Base-by-base conservation (phyloP, 2,888 invertebrate genomes). In the Perdita meconis region DNA sequence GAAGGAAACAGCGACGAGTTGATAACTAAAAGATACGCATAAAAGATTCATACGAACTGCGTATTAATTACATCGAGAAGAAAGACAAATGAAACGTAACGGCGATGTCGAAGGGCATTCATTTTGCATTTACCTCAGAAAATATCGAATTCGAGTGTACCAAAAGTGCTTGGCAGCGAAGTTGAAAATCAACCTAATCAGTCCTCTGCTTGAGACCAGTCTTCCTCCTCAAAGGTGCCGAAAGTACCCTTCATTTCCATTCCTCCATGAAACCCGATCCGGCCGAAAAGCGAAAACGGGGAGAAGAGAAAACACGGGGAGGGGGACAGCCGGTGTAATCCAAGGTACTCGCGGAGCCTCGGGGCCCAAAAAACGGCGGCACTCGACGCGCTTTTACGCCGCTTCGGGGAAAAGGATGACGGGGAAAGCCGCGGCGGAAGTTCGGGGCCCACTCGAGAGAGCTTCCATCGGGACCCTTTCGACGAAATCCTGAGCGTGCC, bases 401-500 rank as follows among this genome's bases (percentile, higher is more conserved):
- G n/a, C n/a, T 80, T 82, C 82, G 82, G 24, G 60, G 82, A 80
- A 82, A 50, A 53, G 36, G 56, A 13, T 12, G 59, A 34, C 22
- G 79, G 34, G 55, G 56, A 60, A 63, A 51, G 30, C 16, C 24
- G 40, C 42, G 53, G 40, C 44, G 76, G 60, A 71, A 51, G 72
- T 67, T 57, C 55, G 42, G 69, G 71, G 72, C 36, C 68, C 55
- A 77, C 63, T 74, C 53, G 68, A 61, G 69, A 64, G 64, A 59
- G 61, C 64, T 59, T 57, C 70, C 40, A 76, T 76, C 75, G 73
- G 75, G 83, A 64, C 77, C 85, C 85, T 84, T 86, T 80, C 80
- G 74, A 80, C 77, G 77, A 85, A 85, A 82, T 76, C 68, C 78
- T 79, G 84, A 83, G 79, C 89, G 88, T 84, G 88, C 89, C 90